Percentiles rank a stretch among this genome's conserved stretches.
These are phyloP conservation scores for Darevskia nairensis DNA, from an alignment of 2,797 vertebrate genomes.

Conservation along the genomic window DNA sequence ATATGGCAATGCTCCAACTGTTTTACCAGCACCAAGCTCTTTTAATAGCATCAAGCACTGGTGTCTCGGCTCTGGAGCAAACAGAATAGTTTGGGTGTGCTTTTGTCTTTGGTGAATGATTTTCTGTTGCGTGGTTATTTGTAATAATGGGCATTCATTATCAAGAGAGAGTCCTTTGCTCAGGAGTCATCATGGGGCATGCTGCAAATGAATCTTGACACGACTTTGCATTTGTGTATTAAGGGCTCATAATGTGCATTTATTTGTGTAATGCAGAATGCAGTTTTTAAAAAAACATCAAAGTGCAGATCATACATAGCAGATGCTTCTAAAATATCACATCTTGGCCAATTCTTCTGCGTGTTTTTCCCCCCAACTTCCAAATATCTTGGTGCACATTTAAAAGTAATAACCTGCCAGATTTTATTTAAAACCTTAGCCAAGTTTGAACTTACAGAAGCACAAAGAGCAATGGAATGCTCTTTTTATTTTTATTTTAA, in stretches of 20 bases:
- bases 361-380: constrained; percentile 50
- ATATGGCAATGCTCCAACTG: constrained; percentile 79
- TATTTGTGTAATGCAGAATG: constrained; percentile 76
- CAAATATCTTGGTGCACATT: constrained; percentile 76
- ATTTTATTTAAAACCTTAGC: constrained; percentile 72
- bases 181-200: constrained; percentile 72
- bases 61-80: constrained; percentile 80
- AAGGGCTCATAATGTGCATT: constrained; percentile 77
- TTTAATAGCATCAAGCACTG: constrained; percentile 77
- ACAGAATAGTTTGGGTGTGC: constrained; percentile 76
- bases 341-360: constrained; percentile 77
- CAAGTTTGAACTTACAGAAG: constrained; percentile 76
- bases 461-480: constrained; percentile 75
- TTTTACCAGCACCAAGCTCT: constrained; percentile 74
- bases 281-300: constrained; percentile 61
- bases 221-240: constrained; percentile 76
- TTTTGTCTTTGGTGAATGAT: constrained; percentile 80
- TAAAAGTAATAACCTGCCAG: constrained; percentile 76
- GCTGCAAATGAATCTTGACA: constrained; percentile 79
- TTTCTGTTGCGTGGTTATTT: constrained; percentile 80
- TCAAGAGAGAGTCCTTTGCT: constrained; percentile 78
- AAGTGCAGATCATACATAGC: constrained; percentile 69
- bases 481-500: constrained; percentile 53
- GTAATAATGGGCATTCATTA: constrained; percentile 83
- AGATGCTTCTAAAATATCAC: constrained; percentile 77